Conservation (phyloP, 1,140 invertebrate genomes). For the Microplitis demolitor region DNA sequence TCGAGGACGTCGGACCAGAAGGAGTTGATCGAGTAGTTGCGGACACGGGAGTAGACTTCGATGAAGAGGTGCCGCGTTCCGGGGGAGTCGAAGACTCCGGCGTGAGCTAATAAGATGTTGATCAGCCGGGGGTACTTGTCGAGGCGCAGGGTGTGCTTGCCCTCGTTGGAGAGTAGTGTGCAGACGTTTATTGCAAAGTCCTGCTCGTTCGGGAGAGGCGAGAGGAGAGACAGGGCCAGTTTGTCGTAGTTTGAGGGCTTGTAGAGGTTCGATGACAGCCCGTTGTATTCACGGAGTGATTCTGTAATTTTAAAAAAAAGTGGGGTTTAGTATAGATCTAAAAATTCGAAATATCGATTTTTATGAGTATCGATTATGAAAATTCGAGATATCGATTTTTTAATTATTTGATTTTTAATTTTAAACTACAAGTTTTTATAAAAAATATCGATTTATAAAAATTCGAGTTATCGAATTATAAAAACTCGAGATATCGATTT, state of each 20-base stretch:
- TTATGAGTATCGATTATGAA: too few species aligned
- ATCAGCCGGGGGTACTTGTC: constrained; percentile 83
- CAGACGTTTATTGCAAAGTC: constrained; percentile 98
- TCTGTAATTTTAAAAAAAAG: constrained; percentile 62
- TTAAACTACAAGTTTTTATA: too few species aligned
- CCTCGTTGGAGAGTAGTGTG: constrained; percentile 92
- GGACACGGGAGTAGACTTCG: constrained; percentile 72
- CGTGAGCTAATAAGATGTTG: constrained; percentile 88
- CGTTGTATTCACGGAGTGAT: constrained; percentile 67
- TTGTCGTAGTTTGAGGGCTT: constrained; percentile 84
- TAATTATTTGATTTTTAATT: too few species aligned
- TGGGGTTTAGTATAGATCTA: not conserved
- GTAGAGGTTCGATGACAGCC: constrained; percentile 74
- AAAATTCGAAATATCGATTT: too few species aligned
- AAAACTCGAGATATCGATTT: too few species aligned
- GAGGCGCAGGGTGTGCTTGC: constrained; percentile 84
- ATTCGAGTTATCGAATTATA: too few species aligned
- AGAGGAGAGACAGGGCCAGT: constrained; percentile 86
- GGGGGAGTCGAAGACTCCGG: constrained; percentile 81
- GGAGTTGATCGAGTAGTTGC: constrained; percentile 73
- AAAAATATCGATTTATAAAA: too few species aligned
- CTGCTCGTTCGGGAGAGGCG: constrained; percentile 96
- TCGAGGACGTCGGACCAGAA: constrained; percentile 76
- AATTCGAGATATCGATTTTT: too few species aligned
- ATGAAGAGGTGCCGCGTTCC: constrained; percentile 76